phyloP scores from a whole-genome alignment of 1,140 invertebrate species.

The Drosophila azteca region DNA sequence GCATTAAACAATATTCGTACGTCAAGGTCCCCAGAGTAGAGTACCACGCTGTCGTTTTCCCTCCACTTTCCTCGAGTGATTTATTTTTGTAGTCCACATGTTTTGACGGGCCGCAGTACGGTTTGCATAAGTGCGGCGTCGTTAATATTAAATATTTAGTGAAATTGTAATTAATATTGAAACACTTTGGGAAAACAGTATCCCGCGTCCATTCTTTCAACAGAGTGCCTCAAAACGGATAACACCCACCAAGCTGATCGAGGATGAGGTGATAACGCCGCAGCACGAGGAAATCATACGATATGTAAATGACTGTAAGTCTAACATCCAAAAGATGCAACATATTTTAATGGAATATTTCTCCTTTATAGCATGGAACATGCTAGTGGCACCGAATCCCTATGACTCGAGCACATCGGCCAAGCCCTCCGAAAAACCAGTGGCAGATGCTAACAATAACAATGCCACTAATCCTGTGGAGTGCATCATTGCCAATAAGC shows the following conservation, averaged over 20 bases:
- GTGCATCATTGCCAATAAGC: conserved; percentile 61
- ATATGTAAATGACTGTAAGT: conserved; percentile 84
- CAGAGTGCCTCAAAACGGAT: conserved; percentile 78
- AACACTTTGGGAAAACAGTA: conserved; percentile 65
- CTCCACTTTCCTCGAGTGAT: conserved; percentile 37
- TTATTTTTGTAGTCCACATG: conserved; percentile 61
- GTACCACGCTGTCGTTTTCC: conserved; percentile 22
- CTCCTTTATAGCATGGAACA: conserved; percentile 71
- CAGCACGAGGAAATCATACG: conserved; percentile 85
- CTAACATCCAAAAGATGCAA: background rate
- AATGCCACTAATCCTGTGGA: conserved; percentile 60
- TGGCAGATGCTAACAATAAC: conserved; percentile 76
- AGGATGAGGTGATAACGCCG: conserved; percentile 81
- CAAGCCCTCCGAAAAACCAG: conserved; percentile 47
- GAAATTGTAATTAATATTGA: conserved; percentile 35
- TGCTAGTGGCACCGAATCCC: conserved; percentile 80
- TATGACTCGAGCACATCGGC: conserved; percentile 64
- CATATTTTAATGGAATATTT: background rate
- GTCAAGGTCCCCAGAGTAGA: conserved; percentile 5
- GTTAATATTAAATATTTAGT: conserved; percentile 25
- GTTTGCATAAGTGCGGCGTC: conserved; percentile 48
- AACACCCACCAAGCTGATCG: conserved; percentile 74
- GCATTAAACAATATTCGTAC: background rate
- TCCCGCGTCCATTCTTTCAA: conserved; percentile 84
- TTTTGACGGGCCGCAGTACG: conserved; percentile 10